A percentile compares a stretch with the other conserved stretches of the same genome.
Conservation (phyloP, 35 echinoderm and acorn worm genomes). For the Nesometra sesokonis region DNA sequence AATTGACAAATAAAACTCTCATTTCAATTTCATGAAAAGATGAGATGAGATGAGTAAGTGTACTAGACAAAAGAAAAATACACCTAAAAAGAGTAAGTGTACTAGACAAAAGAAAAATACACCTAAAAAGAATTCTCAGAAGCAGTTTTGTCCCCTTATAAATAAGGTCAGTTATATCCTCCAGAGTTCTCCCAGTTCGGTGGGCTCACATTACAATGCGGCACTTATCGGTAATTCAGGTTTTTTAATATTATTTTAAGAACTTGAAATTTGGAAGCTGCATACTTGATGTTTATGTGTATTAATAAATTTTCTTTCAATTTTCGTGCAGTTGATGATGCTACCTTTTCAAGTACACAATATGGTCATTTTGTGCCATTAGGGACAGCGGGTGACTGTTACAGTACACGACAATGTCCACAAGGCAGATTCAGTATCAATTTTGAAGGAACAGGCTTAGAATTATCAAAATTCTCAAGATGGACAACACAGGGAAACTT, state of each 20-base stretch:
- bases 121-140: too few relatives aligned
- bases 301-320: background rate
- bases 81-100: too few relatives aligned
- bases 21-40: too few relatives aligned
- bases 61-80: too few relatives aligned
- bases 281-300: background rate
- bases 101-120: too few relatives aligned
- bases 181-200: background rate
- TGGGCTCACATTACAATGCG: background rate
- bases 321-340: conserved; percentile 44
- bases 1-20: too few relatives aligned
- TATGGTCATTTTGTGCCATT: conserved; percentile 76
- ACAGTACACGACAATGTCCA: conserved; percentile 64
- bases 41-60: too few relatives aligned
- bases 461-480: conserved; percentile 50
- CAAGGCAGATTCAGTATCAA: conserved; percentile 83
- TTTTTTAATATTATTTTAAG: background rate
- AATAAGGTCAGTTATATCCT: too few relatives aligned
- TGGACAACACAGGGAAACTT: conserved; percentile 71
- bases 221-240: too few relatives aligned
- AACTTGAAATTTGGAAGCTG: background rate
- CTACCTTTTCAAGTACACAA: conserved; percentile 52
- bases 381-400: conserved; percentile 87
- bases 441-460: conserved; percentile 62
- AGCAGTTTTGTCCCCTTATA: too few relatives aligned